Evolutionary conservation across 2,888 invertebrate genomes (phyloP), one percentile per base, ranked within the genome.

Genomic region (Mamestra brassicae): DNA sequence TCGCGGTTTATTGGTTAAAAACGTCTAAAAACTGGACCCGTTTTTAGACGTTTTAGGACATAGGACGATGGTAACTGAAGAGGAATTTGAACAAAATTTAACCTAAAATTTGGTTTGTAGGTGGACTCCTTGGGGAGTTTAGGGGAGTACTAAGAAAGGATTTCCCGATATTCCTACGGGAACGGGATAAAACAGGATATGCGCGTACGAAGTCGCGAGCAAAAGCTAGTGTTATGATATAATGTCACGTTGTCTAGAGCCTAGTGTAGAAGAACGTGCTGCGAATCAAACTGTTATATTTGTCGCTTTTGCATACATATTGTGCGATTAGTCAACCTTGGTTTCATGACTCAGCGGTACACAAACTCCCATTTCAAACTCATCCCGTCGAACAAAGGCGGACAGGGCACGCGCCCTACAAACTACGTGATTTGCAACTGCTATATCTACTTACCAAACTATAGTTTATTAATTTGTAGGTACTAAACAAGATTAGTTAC

Each of bases 311-410:
- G 11, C 8, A 52, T 0, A 15, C 4, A n/a, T 54, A 55, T 38
- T 42, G 0, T 73, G 2, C 34, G 50, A 3, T 13, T 36, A 36
- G 50, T 42, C 34, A 34, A 13, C 6, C 50, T 63, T 26, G 42
- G 15, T 15, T 38, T 4, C 15, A 42, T 11, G 15, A 36, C 47
- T 54, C 36, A 52, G 15, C 15, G 11, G 60, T 45, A 74, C 38
- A n/a, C 11, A 60, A 13, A 13, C 15, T 54, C 13, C 15, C 34
- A 36, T 54, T 26, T n/a, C 4, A 47, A 76, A 58, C 8, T 36
- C 7, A 47, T 26, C 42, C 11, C n/a, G 15, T n/a, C 13, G n/a
- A 74, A 67, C n/a, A 58, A 50, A 76, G 17, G 7, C 8, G 15
- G 1, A 47, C 7, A 17, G 66, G 15, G 10, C 26, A 50, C 15